A percentile compares a stretch with the other conserved stretches of the same genome.
phyloP scores from a whole-genome alignment of 1,140 invertebrate species.

The Ectropis grisescens region DNA sequence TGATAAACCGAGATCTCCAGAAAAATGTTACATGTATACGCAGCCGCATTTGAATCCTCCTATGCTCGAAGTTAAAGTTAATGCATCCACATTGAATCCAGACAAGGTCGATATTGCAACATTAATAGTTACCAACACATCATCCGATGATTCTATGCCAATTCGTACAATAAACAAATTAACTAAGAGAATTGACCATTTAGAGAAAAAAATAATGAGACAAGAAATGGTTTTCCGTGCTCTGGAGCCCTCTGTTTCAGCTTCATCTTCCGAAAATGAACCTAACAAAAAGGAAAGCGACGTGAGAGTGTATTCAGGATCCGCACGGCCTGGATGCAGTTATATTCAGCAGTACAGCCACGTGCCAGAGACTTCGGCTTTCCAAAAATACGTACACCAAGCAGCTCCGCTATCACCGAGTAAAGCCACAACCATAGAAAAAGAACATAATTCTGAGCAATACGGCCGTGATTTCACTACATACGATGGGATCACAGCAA shows the following conservation, averaged over 20 bases:
- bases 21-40: constrained; percentile 41
- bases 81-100: constrained; percentile 18
- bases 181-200: constrained; percentile 39
- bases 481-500: constrained; percentile 52
- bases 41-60: constrained; percentile 30
- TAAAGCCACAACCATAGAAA: constrained; percentile 48
- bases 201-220: constrained; percentile 44
- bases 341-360: constrained; percentile 58
- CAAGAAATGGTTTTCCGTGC: constrained; percentile 54
- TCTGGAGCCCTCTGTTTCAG: constrained; percentile 28
- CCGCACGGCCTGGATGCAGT: constrained; percentile 40
- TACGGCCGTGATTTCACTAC: constrained; percentile 57
- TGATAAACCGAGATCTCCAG: constrained; percentile 16
- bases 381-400: constrained; percentile 47
- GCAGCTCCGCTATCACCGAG: constrained; percentile 32
- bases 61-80: constrained; percentile 23
- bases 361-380: constrained; percentile 53
- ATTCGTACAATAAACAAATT: constrained; percentile 27
- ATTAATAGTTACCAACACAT: constrained; percentile 27
- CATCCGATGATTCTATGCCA: constrained; percentile 23
- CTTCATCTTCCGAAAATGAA: constrained; percentile 44
- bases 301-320: constrained; percentile 19
- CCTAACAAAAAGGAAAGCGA: constrained; percentile 24
- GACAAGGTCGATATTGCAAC: constrained; percentile 38
- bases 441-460: constrained; percentile 56